Evolutionary conservation across 2,888 invertebrate species (phyloP).

Genomic region (Cosmopolites sordidus): DNA sequence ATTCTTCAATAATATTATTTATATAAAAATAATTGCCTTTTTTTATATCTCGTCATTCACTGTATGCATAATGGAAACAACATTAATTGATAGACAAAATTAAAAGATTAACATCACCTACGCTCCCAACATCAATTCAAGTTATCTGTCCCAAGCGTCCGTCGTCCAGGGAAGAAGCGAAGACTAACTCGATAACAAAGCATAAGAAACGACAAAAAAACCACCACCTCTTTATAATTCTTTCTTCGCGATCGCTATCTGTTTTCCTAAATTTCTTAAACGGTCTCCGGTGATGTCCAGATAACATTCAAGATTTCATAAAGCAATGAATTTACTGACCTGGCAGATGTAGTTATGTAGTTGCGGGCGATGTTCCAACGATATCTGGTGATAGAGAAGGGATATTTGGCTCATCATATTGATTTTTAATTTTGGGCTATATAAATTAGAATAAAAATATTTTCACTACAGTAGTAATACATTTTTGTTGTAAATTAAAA

Average conservation of each 20-base stretch:
- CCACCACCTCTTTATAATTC: conserved; percentile 17
- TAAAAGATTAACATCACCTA: conserved; percentile 20
- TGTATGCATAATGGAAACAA: no score
- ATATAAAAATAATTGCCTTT: no score
- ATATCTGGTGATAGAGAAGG: no score
- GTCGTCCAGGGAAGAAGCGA: neutral
- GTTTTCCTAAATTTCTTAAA: conserved; percentile 26
- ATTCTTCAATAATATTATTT: no score
- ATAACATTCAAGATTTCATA: conserved; percentile 34
- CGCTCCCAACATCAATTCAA: conserved; percentile 2
- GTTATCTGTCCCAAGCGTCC: conserved; percentile 4
- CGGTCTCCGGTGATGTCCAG: conserved; percentile 32
- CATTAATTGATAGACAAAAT: conserved; percentile 1
- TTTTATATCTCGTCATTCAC: no score
- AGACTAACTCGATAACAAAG: neutral
- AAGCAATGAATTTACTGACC: conserved; percentile 28
- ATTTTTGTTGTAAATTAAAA: no score
- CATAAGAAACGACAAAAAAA: conserved; percentile 12
- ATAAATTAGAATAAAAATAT: no score
- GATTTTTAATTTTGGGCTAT: no score
- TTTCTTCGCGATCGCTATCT: conserved; percentile 22
- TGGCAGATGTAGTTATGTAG: conserved; percentile 25
- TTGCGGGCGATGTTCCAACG: conserved; percentile 18
- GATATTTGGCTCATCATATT: no score
- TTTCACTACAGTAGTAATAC: no score